Conservation (phyloP, 2,113 vertebrate species). For the Glareola pratincola region DNA sequence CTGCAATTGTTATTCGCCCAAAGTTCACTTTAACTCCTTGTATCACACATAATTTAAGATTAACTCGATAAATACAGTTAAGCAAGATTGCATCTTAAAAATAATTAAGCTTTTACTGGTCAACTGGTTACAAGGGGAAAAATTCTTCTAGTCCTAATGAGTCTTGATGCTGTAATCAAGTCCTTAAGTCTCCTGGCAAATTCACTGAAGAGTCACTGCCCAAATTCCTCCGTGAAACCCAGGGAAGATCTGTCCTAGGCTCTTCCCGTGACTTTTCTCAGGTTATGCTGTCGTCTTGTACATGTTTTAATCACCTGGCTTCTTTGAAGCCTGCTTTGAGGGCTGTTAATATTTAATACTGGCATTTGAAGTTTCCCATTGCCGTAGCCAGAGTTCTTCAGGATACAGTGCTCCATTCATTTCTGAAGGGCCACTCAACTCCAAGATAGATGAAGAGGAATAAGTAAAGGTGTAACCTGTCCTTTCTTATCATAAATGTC, state of each 20-base stretch:
- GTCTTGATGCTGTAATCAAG: background rate
- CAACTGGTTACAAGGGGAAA: background rate
- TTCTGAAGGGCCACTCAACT: background rate
- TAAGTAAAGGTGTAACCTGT: background rate
- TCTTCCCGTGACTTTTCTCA: background rate
- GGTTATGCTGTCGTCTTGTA: background rate
- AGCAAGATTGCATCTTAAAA: background rate
- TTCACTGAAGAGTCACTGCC: background rate
- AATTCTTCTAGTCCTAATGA: background rate
- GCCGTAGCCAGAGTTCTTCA: background rate
- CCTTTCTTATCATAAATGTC: background rate
- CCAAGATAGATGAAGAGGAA: background rate
- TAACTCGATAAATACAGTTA: background rate
- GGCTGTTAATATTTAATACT: background rate
- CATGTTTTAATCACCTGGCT: background rate
- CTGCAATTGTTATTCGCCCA: too few species aligned
- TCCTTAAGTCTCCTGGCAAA: background rate
- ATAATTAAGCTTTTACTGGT: background rate
- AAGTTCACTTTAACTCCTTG: too few species aligned
- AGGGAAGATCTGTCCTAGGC: background rate
- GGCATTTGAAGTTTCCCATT: background rate
- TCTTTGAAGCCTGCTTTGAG: background rate
- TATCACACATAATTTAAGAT: background rate
- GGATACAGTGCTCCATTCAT: background rate
- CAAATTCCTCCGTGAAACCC: background rate